phyloP scores from a whole-genome alignment of 1,140 invertebrate species.

The Neelides sp. region DNA sequence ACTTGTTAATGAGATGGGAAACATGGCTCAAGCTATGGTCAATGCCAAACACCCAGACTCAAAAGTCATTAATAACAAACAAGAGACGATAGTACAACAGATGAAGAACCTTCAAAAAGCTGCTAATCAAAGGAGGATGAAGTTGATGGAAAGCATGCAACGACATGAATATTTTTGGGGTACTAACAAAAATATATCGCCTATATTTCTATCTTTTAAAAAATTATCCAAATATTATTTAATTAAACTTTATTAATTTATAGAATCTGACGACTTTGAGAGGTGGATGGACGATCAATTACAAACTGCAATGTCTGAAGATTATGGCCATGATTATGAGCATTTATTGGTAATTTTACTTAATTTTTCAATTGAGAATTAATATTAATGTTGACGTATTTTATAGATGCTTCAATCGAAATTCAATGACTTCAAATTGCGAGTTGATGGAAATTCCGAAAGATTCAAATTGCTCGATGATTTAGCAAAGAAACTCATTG shows the following conservation, averaged over 20 bases:
- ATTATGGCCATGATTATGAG: conserved; percentile 95
- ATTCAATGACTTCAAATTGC: conserved; percentile 89
- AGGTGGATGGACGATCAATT: conserved; percentile 90
- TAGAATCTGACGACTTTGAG: conserved; percentile 64
- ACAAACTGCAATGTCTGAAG: conserved; percentile 76
- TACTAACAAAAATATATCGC: conserved; percentile 25
- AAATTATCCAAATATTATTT: neutral
- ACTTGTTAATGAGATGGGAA: conserved; percentile 83
- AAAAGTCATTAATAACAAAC: conserved; percentile 61
- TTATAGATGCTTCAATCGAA: conserved; percentile 68
- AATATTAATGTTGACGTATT: conserved; percentile 16
- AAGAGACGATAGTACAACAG: conserved; percentile 60
- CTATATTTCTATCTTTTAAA: too few relatives aligned
- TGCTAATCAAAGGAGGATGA: conserved; percentile 62
- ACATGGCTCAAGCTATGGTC: conserved; percentile 66
- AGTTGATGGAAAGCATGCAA: conserved; percentile 79
- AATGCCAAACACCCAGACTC: conserved; percentile 59
- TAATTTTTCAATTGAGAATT: conserved; percentile 13
- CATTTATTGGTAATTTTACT: conserved; percentile 59
- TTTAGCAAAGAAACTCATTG: conserved; percentile 75
- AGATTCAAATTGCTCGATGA: conserved; percentile 85
- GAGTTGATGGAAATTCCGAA: conserved; percentile 79
- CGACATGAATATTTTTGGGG: conserved; percentile 87
- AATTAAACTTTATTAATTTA: neutral
- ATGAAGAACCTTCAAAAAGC: conserved; percentile 67